These are phyloP conservation scores for Sebastes jordani DNA, from an alignment of 2,797 vertebrate species.

Conservation along the genomic window DNA sequence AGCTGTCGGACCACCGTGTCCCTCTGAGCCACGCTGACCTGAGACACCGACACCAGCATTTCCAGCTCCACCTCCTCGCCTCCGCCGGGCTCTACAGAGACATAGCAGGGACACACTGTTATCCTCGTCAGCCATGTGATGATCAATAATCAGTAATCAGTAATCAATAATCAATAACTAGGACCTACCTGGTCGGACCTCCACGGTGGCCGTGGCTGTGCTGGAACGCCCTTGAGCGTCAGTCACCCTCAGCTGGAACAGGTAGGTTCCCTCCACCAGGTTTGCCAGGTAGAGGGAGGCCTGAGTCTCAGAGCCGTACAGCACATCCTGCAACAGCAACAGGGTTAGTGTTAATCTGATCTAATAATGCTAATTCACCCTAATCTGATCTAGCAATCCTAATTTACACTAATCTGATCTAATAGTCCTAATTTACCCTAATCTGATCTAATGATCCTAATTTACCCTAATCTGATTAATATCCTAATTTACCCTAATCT, in stretches of 20 bases:
- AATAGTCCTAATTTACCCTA: too few species aligned
- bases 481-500: not conserved
- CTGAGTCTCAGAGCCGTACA: slow-evolving; percentile 83
- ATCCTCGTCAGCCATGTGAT: too few species aligned
- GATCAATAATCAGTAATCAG: not conserved
- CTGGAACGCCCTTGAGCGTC: slow-evolving; percentile 85
- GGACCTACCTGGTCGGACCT: slow-evolving; percentile 88
- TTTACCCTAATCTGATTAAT: too few species aligned
- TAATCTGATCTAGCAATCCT: not conserved
- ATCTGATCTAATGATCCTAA: too few species aligned
- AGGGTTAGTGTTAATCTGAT: not conserved
- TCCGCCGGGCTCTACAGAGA: slow-evolving; percentile 84
- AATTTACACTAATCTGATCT: too few species aligned
- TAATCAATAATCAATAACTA: not conserved
- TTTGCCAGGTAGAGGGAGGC: slow-evolving; percentile 86
- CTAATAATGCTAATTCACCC: not conserved
- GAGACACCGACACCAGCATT: slow-evolving; percentile 86
- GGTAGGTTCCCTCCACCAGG: slow-evolving; percentile 92
- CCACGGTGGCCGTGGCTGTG: slow-evolving; percentile 86
- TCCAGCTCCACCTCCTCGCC: slow-evolving; percentile 90
- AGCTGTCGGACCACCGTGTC: slow-evolving; percentile 88
- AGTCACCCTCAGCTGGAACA: slow-evolving; percentile 86
- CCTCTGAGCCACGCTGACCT: slow-evolving; percentile 88
- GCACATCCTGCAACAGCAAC: slow-evolving; percentile 80
- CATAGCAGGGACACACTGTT: slow-evolving; percentile 14